phyloP scores from a whole-genome alignment of 2,797 vertebrate genomes.

The Tadarida brasiliensis region DNA sequence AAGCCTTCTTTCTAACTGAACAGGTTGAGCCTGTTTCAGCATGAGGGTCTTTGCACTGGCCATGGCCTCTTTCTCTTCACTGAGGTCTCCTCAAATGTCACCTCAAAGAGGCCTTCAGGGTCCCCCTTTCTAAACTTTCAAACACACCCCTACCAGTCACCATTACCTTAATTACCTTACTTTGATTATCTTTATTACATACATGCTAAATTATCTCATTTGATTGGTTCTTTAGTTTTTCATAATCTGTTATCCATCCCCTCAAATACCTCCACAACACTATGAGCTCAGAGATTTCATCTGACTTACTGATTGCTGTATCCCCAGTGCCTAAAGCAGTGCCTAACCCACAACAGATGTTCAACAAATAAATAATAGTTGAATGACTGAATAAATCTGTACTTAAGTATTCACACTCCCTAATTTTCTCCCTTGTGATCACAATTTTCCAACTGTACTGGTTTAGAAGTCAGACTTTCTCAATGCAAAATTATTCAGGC shows the following conservation, averaged over 20 bases:
- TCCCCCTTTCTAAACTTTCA: not conserved
- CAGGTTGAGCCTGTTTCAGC: not conserved
- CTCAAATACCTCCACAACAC: not conserved
- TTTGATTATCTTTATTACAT: not conserved
- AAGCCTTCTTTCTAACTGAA: not conserved
- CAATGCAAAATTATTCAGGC: slow-evolving; percentile 10
- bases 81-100: not conserved
- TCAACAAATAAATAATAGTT: not conserved
- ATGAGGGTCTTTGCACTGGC: not conserved
- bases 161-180: not conserved
- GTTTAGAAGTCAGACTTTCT: slow-evolving; percentile 14
- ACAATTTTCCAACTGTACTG: not conserved
- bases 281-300: not conserved
- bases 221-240: not conserved
- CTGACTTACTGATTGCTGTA: not conserved
- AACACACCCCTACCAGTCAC: not conserved
- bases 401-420: not conserved
- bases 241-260: not conserved
- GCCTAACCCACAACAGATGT: not conserved
- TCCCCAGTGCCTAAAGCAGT: not conserved
- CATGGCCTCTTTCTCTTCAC: not conserved
- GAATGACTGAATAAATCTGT: not conserved
- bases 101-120: not conserved
- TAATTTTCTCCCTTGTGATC: not conserved
- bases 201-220: not conserved